Conservation (phyloP, 2,113 vertebrate genomes). For the Anseranas semipalmata region DNA sequence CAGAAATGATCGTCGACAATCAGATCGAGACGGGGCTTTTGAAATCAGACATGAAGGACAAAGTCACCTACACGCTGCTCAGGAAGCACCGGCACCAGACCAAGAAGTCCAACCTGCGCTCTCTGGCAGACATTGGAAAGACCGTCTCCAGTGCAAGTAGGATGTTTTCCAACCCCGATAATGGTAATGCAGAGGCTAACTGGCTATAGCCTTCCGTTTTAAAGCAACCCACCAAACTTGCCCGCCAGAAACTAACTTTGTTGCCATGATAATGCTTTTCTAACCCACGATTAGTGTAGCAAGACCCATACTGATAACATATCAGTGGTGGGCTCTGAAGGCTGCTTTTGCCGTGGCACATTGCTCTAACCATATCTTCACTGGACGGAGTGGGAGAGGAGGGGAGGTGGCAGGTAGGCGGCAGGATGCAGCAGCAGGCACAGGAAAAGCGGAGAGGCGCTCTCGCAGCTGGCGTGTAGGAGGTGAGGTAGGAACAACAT, state of each 20-base stretch:
- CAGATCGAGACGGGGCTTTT: conserved; percentile 94
- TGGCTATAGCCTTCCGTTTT: conserved; percentile 78
- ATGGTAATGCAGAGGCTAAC: conserved; percentile 90
- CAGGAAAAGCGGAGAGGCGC: not conserved
- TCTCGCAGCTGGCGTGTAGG: not conserved
- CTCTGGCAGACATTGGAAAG: conserved; percentile 96
- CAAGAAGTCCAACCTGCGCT: conserved; percentile 98
- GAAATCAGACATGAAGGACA: conserved; percentile 93
- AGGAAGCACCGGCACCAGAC: conserved; percentile 97
- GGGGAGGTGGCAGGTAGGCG: not conserved
- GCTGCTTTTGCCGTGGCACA: not conserved
- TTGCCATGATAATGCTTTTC: conserved; percentile 33
- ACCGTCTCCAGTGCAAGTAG: conserved; percentile 99
- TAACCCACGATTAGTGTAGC: not conserved
- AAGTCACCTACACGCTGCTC: conserved; percentile 94
- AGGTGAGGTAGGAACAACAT: accelerated
- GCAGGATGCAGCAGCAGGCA: not conserved
- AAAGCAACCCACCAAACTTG: not conserved
- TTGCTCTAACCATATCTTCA: conserved; percentile 24
- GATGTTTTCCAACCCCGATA: conserved; percentile 97
- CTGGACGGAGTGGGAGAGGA: conserved; percentile 18
- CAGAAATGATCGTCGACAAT: conserved; percentile 94
- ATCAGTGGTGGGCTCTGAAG: not conserved
- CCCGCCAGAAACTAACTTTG: conserved; percentile 37
- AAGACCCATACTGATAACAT: not conserved